Base-by-base conservation (phyloP, 1,140 invertebrate species). In the Popillia japonica region DNA sequence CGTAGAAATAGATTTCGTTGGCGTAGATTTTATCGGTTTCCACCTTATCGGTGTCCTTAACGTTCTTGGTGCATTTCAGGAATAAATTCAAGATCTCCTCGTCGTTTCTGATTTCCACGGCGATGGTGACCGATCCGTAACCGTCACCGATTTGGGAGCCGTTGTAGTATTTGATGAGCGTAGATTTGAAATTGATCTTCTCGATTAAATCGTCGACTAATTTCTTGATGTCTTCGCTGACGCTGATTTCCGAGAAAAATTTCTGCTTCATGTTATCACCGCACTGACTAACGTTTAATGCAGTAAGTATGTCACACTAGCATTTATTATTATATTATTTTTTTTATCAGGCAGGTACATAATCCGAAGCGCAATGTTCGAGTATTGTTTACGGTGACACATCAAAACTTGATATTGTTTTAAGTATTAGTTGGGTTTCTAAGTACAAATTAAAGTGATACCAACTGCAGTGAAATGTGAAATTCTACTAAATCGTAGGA, bases 1-100 rank as follows among this genome's bases (percentile, higher is more conserved):
- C n/a, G 72, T 74, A 74, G 41, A 74, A 74, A 10, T 22, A 41
- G 41, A 41, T 74, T n/a, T 74, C 72, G 27, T 68, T 68, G 22
- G 61, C 61, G 61, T 68, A 68, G 61, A 23, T 68, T 8, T 68
- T 23, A 10, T 68, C 61, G 2, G 48, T 55, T 55, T 55, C 48
- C 14, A 55, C n/a, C 9, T 27, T 10, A 10, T 22, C 22, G 34
- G 41, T 42, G 14, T 74, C 72, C 0, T 74, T 74, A 6, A 14
- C 34, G 17, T 42, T 14, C 14, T 20, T 40, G 6, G 41, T 9
- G 27, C 41, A 74, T 74, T 74, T 74, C 11, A 74, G 40, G 34
- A 74, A 74, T 8, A 74, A 40, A 40, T 74, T 40, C 0, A 74
- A 6, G 4, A 11, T 17, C 3, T 42, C 40, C 6, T 20, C 14